Percentiles rank a stretch among this genome's conserved stretches.
Evolutionary conservation across 2,888 invertebrate species (phyloP).

Genomic region (Cephus runcator): DNA sequence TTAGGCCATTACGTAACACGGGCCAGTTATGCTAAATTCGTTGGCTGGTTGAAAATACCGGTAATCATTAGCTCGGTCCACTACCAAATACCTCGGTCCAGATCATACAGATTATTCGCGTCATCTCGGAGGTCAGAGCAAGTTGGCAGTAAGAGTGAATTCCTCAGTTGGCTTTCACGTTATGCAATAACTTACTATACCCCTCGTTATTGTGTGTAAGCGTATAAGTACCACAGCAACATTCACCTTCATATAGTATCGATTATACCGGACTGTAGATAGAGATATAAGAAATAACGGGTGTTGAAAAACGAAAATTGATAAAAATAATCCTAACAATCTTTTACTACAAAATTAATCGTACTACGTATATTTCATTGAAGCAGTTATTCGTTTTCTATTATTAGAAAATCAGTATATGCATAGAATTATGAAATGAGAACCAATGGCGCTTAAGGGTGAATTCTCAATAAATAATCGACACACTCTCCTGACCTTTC

Average conservation of each 20-base stretch:
- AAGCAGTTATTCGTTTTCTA: neutral
- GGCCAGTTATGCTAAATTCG: neutral
- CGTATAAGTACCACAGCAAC: neutral
- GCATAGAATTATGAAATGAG: neutral
- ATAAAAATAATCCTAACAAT: neutral
- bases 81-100: neutral
- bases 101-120: conserved; percentile 41
- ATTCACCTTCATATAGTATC: neutral
- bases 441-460: neutral
- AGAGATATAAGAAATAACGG: neutral
- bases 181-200: conserved; percentile 37
- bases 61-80: neutral
- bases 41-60: neutral
- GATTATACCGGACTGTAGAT: neutral
- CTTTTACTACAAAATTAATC: neutral
- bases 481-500: neutral
- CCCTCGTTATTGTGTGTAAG: neutral
- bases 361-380: neutral
- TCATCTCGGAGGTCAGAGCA: conserved; percentile 55
- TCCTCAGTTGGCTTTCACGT: conserved; percentile 54
- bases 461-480: neutral
- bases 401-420: neutral
- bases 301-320: neutral
- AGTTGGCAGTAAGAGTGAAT: conserved; percentile 55
- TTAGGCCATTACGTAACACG: neutral